These are phyloP conservation scores for Volucella inflata DNA, from an alignment of 2,888 invertebrate genomes.

Conservation along the genomic window DNA sequence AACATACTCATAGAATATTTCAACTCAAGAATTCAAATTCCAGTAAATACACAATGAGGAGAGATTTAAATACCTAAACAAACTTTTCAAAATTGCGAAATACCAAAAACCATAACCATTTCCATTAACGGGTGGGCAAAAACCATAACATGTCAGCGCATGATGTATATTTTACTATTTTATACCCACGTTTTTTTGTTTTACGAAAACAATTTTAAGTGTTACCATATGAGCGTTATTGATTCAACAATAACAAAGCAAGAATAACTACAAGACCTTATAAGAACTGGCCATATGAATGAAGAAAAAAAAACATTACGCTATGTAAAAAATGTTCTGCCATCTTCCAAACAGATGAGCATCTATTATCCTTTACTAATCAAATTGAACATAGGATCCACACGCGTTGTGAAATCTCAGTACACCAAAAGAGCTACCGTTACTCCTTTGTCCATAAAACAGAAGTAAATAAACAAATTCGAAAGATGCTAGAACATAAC, in stretches of 20 bases:
- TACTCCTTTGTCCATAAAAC: constrained; percentile 21
- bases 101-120: too few relatives aligned
- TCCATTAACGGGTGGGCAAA: too few relatives aligned
- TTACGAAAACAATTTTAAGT: too few relatives aligned
- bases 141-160: too few relatives aligned
- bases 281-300: constrained; percentile 34
- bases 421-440: constrained; percentile 32
- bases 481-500: constrained; percentile 21
- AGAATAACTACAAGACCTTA: neutral
- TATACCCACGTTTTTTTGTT: constrained; percentile 8
- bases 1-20: too few relatives aligned
- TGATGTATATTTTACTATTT: constrained; percentile 17
- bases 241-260: too few relatives aligned
- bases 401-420: constrained; percentile 31
- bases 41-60: too few relatives aligned
- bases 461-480: constrained; percentile 27
- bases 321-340: constrained; percentile 1
- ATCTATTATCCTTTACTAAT: constrained; percentile 12
- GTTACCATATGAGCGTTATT: too few relatives aligned
- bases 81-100: too few relatives aligned
- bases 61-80: neutral
- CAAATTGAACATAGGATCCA: constrained; percentile 23
- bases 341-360: constrained; percentile 13
- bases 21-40: too few relatives aligned
- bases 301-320: constrained; percentile 21